Conservation (phyloP, 2,797 vertebrate genomes). For the Peromyscus melanophrys region DNA sequence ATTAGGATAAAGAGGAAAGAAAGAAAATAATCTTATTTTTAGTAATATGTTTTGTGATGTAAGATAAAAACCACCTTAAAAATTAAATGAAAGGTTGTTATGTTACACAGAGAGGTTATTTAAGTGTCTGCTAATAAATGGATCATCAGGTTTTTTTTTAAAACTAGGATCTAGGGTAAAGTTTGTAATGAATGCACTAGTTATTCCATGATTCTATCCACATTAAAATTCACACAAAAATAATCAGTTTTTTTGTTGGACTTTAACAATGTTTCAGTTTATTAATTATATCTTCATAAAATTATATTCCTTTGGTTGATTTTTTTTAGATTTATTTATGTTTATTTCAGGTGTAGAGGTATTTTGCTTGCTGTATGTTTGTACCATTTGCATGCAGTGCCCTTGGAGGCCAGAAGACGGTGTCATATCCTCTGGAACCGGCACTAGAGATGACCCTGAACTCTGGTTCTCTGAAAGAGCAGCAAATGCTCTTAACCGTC, state of each 20-base stretch:
- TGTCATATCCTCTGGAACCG: background rate
- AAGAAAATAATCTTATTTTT: slow-evolving; percentile 17
- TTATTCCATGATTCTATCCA: slow-evolving; percentile 44
- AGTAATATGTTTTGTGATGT: background rate
- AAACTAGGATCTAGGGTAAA: slow-evolving; percentile 3
- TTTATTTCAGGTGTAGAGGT: background rate
- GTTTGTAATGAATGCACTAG: background rate
- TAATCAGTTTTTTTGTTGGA: background rate
- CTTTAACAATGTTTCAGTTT: slow-evolving; percentile 35
- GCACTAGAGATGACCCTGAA: background rate
- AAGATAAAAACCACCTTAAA: background rate
- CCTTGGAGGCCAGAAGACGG: background rate
- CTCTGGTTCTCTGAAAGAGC: background rate
- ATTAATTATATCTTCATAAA: background rate
- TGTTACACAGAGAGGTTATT: background rate
- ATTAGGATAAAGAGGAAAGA: slow-evolving; percentile 24
- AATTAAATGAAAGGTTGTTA: slow-evolving; percentile 51
- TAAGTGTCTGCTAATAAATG: slow-evolving; percentile 37
- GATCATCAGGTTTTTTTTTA: slow-evolving; percentile 7
- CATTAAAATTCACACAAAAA: slow-evolving; percentile 25
- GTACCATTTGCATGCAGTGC: background rate
- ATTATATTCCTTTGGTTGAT: background rate
- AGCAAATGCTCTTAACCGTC: background rate
- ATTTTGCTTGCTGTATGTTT: background rate
- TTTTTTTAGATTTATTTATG: background rate